phyloP scores from a whole-genome alignment of 2,113 vertebrate species.

The Mormyrus iriodes region DNA sequence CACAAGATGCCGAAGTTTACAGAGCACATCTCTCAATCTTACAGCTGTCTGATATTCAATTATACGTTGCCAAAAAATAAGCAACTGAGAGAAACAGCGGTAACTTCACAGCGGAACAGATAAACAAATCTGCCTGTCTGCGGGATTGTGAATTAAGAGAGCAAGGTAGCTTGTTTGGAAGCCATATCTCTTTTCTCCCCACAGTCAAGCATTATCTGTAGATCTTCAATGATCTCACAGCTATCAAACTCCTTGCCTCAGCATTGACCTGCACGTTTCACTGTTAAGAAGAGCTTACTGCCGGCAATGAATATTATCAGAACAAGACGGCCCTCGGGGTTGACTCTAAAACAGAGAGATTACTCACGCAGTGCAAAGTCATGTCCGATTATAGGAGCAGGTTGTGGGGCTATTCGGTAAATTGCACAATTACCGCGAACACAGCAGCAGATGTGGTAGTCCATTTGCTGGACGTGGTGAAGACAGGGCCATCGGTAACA shows the following conservation, averaged over 20 bases:
- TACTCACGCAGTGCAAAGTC: conserved; percentile 15
- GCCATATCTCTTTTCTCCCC: conserved; percentile 3
- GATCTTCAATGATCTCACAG: not conserved
- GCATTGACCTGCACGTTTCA: conserved; percentile 16
- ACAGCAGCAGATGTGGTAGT: not conserved
- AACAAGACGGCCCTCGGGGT: conserved; percentile 8
- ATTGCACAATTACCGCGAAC: conserved; percentile 12
- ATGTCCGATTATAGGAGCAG: conserved; percentile 1
- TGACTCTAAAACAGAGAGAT: conserved; percentile 16
- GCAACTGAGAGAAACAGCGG: not conserved
- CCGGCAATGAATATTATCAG: conserved; percentile 15
- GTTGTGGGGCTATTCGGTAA: not conserved
- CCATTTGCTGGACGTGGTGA: not conserved
- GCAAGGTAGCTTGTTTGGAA: not conserved
- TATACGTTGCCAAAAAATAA: not conserved
- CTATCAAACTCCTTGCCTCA: not conserved
- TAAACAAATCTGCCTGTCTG: not conserved
- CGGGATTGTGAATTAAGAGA: not conserved
- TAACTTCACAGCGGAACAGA: not conserved
- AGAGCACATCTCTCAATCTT: not conserved
- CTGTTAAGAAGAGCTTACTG: conserved; percentile 6
- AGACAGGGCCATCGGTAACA: not conserved
- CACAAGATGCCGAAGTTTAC: not conserved
- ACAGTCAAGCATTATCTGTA: not conserved
- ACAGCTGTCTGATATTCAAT: not conserved